Percentiles rank a stretch among this genome's conserved stretches.
Conservation (phyloP, 2,113 vertebrate genomes). For the Phylloscopus trochilus region DNA sequence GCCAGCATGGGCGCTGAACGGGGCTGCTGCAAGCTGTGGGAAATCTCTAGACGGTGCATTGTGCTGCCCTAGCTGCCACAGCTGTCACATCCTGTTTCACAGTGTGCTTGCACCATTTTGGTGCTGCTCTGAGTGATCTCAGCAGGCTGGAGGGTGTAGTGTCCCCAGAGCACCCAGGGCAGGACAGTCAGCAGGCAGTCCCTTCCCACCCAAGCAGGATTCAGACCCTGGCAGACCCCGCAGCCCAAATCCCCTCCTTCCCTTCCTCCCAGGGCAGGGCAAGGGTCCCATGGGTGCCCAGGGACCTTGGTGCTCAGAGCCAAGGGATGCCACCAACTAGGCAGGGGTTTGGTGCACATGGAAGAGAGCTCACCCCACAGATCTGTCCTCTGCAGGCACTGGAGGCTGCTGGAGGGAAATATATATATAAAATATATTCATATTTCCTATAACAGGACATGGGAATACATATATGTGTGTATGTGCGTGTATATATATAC, state of each 20-base stretch:
- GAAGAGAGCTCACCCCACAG: neutral
- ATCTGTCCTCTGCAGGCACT: neutral
- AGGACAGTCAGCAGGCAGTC: rapidly evolving
- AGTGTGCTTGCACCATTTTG: neutral
- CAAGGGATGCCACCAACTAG: neutral
- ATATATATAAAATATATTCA: rapidly evolving
- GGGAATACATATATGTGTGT: neutral
- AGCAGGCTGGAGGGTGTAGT: rapidly evolving
- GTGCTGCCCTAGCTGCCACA: rapidly evolving
- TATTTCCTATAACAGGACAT: neutral
- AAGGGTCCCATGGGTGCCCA: neutral
- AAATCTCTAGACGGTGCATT: neutral
- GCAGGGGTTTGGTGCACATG: neutral
- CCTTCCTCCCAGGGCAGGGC: neutral
- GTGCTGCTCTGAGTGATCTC: neutral
- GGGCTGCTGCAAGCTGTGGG: neutral
- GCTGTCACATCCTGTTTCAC: slow-evolving; percentile 21
- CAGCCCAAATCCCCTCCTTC: neutral
- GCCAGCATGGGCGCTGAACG: rapidly evolving
- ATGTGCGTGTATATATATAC: too few relatives aligned
- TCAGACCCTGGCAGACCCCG: neutral
- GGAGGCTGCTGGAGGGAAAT: neutral
- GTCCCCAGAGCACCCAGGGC: too few relatives aligned
- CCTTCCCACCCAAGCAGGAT: neutral
- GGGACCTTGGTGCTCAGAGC: neutral